Base-by-base conservation (phyloP, 2,113 vertebrate species). In the Ornithorhynchus anatinus region DNA sequence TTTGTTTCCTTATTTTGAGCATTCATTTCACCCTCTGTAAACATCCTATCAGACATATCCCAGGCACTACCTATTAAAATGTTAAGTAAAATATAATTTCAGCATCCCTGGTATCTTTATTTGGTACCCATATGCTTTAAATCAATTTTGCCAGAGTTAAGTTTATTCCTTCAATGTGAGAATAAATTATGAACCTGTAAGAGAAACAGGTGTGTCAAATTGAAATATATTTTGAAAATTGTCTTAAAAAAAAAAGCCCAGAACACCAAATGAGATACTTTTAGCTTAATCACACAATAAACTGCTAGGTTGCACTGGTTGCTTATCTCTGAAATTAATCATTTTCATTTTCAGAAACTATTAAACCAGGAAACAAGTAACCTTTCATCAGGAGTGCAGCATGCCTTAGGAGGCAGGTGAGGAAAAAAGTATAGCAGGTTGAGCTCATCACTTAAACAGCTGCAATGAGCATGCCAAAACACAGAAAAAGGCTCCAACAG, bases 1-100 rank as follows among this genome's bases (percentile, higher is more conserved):
- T 40, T 31, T 48, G 51, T 75, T 91, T 88, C 80, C 81, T 90
- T 89, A 88, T 85, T 91, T 88, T 81, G 72, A 91, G 70, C 67
- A 84, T 79, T 84, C 53, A 75, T 88, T 84, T 87, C 57, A 68
- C 83, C 85, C 70, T 81, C 74, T 57, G 48, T 80, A 85, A 85
- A 72, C 69, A 72, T 45, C 47, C 85, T 88, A 80, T 86, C 84
- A 89, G 61, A 80, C 81, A 80, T 85, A 69, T 39, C 59, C 61
- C 78, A 85, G 71, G 82, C 22, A 71, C 65, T 60, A 75, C 53
- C 48, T 71, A 89, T 84, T 88, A 89, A 91, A 89, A 88, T 36
- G 59, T 70, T 82, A 84, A 84, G 42, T 79, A 53, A 88, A 87
- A 84, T 75, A 44, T 79, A 87, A 87, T 89, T 86, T 81, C 68